These are phyloP conservation scores for Microctonus hyperodae DNA, from an alignment of 2,888 invertebrate species.

Conservation along the genomic window DNA sequence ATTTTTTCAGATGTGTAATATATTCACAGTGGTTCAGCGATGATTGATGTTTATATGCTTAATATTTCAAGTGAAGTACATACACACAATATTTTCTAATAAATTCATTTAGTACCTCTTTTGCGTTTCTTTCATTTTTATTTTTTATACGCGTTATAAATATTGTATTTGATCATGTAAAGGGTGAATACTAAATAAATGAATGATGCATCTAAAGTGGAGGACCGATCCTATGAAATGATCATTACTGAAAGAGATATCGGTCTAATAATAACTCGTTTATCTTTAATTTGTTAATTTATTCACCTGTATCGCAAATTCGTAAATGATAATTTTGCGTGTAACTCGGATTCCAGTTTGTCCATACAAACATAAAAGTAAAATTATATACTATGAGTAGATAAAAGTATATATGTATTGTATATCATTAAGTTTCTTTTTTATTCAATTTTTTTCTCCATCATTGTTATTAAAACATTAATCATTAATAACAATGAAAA, in stretches of 20 bases:
- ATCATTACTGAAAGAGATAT: constrained; percentile 26
- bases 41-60: constrained; percentile 29
- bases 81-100: no score
- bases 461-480: no score
- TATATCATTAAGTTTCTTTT: not conserved
- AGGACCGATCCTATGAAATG: constrained; percentile 16
- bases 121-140: not conserved
- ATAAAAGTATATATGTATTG: not conserved
- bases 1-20: not conserved
- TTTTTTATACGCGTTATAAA: not conserved
- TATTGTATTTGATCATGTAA: not conserved
- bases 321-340: constrained; percentile 19
- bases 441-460: no score
- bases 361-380: not conserved
- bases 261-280: constrained; percentile 33
- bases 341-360: not conserved
- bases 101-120: constrained; percentile 7
- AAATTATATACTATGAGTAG: not conserved
- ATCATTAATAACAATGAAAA: not conserved
- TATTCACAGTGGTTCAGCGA: constrained; percentile 13
- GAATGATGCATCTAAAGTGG: not conserved
- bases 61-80: constrained; percentile 8
- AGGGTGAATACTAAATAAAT: constrained; percentile 11
- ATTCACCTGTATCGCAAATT: constrained; percentile 22
- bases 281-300: constrained; percentile 21